Evolutionary conservation across 2,113 vertebrate species (phyloP).

Genomic region (Poicephalus meyeri): DNA sequence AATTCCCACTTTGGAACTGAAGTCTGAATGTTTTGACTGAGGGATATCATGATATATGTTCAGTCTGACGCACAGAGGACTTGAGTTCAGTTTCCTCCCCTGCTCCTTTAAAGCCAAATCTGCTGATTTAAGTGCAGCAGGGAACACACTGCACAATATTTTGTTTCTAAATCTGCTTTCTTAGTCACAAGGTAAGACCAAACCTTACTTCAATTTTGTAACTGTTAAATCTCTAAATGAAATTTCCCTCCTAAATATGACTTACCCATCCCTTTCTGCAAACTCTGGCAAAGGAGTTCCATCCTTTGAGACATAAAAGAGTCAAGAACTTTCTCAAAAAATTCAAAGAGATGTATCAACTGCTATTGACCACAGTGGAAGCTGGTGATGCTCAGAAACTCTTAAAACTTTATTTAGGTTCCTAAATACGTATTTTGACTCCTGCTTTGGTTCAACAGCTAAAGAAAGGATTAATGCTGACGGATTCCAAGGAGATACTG

Average conservation of each 20-base stretch:
- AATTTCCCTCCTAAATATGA: background rate
- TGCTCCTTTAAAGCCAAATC: background rate
- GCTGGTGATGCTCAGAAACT: background rate
- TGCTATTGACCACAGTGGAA: background rate
- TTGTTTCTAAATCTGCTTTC: background rate
- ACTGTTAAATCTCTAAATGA: background rate
- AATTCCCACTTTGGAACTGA: background rate
- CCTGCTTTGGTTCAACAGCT: constrained; percentile 46
- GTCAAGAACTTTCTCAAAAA: background rate
- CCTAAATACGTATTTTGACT: constrained; percentile 30
- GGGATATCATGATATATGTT: background rate
- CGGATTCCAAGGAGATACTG: constrained; percentile 36
- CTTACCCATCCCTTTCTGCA: background rate
- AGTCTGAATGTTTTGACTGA: background rate
- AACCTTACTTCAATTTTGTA: background rate
- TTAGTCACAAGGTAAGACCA: background rate
- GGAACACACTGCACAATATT: background rate
- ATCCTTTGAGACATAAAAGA: background rate
- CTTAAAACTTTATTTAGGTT: background rate
- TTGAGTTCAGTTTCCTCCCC: background rate
- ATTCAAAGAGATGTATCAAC: background rate
- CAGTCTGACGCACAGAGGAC: background rate
- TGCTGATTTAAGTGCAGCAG: background rate
- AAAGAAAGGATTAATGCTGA: constrained; percentile 18
- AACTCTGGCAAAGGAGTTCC: background rate